A percentile compares a stretch with the other conserved stretches of the same genome.
phyloP scores from a whole-genome alignment of 2,888 invertebrate genomes.

The Pterobdella sp. region DNA sequence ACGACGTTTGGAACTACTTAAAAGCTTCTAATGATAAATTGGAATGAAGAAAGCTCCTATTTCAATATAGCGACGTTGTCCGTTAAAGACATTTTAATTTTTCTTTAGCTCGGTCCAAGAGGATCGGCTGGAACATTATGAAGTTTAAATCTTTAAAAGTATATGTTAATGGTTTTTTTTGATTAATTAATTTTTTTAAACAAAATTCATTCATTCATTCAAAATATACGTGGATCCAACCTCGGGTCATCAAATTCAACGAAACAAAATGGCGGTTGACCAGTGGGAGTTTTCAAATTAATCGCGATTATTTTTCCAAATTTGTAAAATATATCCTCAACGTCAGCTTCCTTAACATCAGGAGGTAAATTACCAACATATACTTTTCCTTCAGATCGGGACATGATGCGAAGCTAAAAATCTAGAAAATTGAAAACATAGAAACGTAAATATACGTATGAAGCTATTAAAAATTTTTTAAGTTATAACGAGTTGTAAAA shows the following conservation, averaged over 20 bases:
- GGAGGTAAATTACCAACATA: conserved; percentile 89
- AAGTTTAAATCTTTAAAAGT: no score
- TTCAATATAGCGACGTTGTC: background rate
- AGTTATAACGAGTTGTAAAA: no score
- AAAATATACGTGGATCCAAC: conserved; percentile 55
- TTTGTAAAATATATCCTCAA: conserved; percentile 95
- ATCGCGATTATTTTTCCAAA: conserved; percentile 96
- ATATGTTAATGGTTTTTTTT: background rate
- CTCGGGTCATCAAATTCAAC: conserved; percentile 97
- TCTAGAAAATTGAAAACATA: background rate
- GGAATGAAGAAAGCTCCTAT: background rate
- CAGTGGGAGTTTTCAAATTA: conserved; percentile 82
- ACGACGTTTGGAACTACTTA: no score
- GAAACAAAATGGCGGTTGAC: conserved; percentile 97
- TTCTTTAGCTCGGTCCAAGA: conserved; percentile 1
- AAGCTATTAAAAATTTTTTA: no score
- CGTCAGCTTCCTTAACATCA: conserved; percentile 92
- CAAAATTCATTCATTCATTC: no score
- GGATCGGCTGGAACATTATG: background rate
- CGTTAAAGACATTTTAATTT: background rate
- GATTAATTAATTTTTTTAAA: background rate
- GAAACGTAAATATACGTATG: no score
- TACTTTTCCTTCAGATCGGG: conserved; percentile 34
- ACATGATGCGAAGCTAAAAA: background rate
- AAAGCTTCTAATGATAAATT: background rate